Base-by-base conservation (phyloP, 2,113 vertebrate species). In the Carettochelys insculpta region DNA sequence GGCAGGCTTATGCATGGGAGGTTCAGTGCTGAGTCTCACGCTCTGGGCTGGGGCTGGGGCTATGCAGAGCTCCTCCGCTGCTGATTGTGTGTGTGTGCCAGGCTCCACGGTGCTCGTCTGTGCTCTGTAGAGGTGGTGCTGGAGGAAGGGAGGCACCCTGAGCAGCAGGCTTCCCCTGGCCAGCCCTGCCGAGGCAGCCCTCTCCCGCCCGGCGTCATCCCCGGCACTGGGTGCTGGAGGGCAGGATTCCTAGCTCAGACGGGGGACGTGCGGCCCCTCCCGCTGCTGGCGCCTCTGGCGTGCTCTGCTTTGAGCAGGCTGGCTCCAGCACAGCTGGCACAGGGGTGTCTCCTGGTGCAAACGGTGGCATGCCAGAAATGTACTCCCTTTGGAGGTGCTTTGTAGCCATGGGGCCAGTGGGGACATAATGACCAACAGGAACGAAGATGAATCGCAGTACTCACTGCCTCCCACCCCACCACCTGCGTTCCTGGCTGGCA, bases 131-230 rank as follows among this genome's bases (percentile, higher is more conserved):
- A 34, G 65, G 68, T 34, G 50, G n/a, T n/a, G n/a, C n/a, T n/a
- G n/a, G n/a, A 20, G 50, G 34, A 41, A 20, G 3, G 11, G 9
- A 75, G 2, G 12, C 3, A 3, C 29, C 20, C 77, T 0, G 0
- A 87, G 22, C 61, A 24, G 80, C 53, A 5, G 50, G 50, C 48
- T 38, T 34, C 77, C 19, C n/a, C 48, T 38, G 19, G 48, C 77
- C 48, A 41, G 73, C 13, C 27, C 43, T 47, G 73, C 14, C 5
- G 41, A 48, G 77, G 13, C 31, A 38, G 34, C 61, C 34, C 19
- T 22, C 61, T 68, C 61, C 61, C 22, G 34, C 27, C 29, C 25
- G 54, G 11, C 54, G 3, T 29, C 54, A 29, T 29, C 12, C 54
- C 29, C 29, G 11, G 54, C 54, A 34, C n/a, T 38, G n/a, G 61